Evolutionary conservation across 1,140 invertebrate genomes (phyloP), one percentile per base, ranked within the genome.

Genomic region (Centruroides sculpturatus): DNA sequence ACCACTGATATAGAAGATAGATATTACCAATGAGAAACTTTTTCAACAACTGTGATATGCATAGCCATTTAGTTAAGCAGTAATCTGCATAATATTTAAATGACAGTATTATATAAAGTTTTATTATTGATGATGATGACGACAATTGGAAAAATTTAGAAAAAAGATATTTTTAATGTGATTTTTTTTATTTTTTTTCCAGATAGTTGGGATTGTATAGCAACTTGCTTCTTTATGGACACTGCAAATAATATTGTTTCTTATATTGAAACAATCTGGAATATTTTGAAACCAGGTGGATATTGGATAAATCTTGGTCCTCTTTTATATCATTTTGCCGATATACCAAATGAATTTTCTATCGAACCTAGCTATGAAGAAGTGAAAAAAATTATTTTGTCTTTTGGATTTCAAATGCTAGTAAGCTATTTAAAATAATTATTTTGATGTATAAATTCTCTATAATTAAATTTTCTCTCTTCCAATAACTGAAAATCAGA

Each of bases 211-310:
- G 84, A 97, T 71, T 95, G 90, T 71, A 83, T 99, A 3, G 88
- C 88, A 0, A 94, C 95, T 0, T 96, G 94, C 67, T 99, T 99
- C 75, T 99, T 99, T 72, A 90, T 99, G 60, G 96, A 99, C 72
- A 99, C 96, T 71, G 94, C 94, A 12, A 86, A 89, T 58, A 98
- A 98, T 74, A 85, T 98, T 5, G 85, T 98, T 36, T 84, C 86
- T 63, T 98, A 97, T 69, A 85, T 99, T 55, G 92, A 98, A 76
- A 87, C 85, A 34, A 98, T 98, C 70, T 92, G 86, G 72, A 82
- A 83, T 59, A 94, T 98, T 69, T 73, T 99, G 4, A 87, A 89
- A 73, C 89, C 90, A 11, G 83, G 81, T 66, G 78, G 79, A 6
- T 73, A 71, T 64, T 82, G 80, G 78, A 83, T 93, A 59, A 93